Conservation (phyloP, 1,140 invertebrate genomes). For the Lutraria rhynchaena region DNA sequence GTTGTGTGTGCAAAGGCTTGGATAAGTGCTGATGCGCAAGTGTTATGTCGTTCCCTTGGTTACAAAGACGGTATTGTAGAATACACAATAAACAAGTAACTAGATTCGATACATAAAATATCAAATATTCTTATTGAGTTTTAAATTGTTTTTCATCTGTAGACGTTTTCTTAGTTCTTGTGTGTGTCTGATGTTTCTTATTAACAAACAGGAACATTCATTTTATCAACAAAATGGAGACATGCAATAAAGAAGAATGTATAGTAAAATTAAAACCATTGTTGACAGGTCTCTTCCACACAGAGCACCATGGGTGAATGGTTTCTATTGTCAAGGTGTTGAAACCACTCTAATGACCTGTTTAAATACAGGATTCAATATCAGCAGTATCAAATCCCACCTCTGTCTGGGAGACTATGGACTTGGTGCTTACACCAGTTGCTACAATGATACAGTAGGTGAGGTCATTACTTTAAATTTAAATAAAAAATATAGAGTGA, state of each 20-base stretch:
- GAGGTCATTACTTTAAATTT: no score
- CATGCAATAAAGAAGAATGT: no score
- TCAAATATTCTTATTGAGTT: no score
- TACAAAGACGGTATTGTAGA: constrained; percentile 36
- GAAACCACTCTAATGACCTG: constrained; percentile 58
- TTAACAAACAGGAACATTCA: no score
- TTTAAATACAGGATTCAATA: constrained; percentile 61
- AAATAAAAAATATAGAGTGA: no score
- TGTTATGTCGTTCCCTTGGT: constrained; percentile 69
- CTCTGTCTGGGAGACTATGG: constrained; percentile 40
- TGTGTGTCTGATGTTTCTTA: no score
- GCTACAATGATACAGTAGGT: constrained; percentile 58
- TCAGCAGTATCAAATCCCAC: constrained; percentile 31
- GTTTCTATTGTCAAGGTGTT: constrained; percentile 57
- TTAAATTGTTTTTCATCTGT: no score
- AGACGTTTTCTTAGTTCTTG: no score
- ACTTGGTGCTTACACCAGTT: constrained; percentile 55
- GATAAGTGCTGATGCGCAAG: constrained; percentile 87
- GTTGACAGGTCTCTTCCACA: constrained; percentile 19
- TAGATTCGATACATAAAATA: no score
- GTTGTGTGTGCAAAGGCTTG: constrained; percentile 88
- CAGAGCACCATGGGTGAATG: constrained; percentile 49
- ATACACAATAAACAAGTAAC: constrained; percentile 43
- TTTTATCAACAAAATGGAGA: no score
- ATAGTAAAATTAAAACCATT: background rate